Percentiles rank a stretch among this genome's conserved stretches.
Conservation (phyloP, 2,888 invertebrate species). For the Dichetophora obliterata region DNA sequence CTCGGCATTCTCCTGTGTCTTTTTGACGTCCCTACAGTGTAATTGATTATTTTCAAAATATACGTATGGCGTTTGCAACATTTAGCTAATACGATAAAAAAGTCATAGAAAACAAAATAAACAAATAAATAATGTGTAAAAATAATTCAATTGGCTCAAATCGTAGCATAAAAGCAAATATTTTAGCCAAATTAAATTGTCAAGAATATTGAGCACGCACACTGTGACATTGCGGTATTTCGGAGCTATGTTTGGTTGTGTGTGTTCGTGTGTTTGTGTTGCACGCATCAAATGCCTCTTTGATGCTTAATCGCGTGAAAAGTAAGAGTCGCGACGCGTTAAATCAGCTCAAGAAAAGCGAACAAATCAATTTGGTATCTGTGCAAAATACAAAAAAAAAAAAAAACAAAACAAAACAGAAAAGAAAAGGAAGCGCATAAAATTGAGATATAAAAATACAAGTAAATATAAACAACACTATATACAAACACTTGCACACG, state of each 20-base stretch:
- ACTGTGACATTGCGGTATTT: background rate
- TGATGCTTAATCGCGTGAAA: conserved; percentile 45
- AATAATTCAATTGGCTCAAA: background rate
- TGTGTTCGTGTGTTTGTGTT: background rate
- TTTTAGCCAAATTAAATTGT: conserved; percentile 29
- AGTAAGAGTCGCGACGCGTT: conserved; percentile 38
- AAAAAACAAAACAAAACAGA: too few species aligned
- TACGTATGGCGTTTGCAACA: too few species aligned
- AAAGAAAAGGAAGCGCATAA: background rate
- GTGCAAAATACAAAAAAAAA: too few species aligned
- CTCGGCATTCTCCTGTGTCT: too few species aligned
- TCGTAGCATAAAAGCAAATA: background rate
- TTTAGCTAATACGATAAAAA: background rate
- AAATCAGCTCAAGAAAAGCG: conserved; percentile 28
- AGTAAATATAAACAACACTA: background rate
- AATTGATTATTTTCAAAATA: too few species aligned
- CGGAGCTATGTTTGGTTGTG: background rate
- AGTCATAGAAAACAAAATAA: background rate
- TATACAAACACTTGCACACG: background rate
- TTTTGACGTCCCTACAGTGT: too few species aligned
- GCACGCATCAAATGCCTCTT: conserved; percentile 29
- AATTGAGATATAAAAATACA: background rate
- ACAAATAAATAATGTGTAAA: background rate
- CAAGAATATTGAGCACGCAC: background rate
- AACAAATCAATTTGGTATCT: conserved; percentile 28